A percentile compares a stretch with the other conserved stretches of the same genome.
Conservation (phyloP, 35 echinoderm and acorn worm species). For the Amphiura filiformis region DNA sequence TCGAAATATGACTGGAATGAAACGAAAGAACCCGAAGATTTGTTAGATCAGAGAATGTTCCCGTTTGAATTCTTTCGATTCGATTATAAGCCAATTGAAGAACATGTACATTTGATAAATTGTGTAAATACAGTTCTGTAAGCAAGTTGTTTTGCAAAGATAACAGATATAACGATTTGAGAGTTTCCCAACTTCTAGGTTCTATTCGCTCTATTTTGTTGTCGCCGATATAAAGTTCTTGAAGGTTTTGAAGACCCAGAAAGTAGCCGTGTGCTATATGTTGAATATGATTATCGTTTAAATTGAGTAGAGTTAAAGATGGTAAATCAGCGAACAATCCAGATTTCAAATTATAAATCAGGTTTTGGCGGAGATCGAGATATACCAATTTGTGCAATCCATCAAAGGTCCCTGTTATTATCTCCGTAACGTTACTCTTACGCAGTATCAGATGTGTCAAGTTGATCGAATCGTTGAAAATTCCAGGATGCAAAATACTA, state of each 20-base stretch:
- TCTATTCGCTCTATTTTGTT: not conserved
- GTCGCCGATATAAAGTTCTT: not conserved
- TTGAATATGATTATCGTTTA: not conserved
- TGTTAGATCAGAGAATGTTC: not conserved
- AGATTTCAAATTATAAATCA: not conserved
- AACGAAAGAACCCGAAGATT: not conserved
- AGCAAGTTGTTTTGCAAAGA: not conserved
- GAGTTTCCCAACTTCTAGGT: not conserved
- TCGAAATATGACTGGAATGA: not conserved
- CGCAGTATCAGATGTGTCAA: not conserved
- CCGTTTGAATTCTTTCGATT: not conserved
- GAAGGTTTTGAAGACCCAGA: not conserved
- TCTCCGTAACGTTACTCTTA: not conserved
- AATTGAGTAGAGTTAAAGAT: not conserved
- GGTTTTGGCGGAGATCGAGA: not conserved
- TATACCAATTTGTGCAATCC: not conserved
- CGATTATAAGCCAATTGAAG: not conserved
- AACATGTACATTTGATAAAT: not conserved
- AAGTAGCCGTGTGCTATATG: not conserved
- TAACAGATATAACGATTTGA: not conserved
- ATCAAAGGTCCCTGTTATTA: not conserved
- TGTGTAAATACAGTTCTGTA: not conserved
- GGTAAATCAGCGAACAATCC: not conserved
- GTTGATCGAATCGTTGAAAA: not conserved
- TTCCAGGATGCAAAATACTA: not conserved